A percentile compares a stretch with the other conserved stretches of the same genome.
phyloP scores from a whole-genome alignment of 2,113 vertebrate species.

The Oriolus oriolus region DNA sequence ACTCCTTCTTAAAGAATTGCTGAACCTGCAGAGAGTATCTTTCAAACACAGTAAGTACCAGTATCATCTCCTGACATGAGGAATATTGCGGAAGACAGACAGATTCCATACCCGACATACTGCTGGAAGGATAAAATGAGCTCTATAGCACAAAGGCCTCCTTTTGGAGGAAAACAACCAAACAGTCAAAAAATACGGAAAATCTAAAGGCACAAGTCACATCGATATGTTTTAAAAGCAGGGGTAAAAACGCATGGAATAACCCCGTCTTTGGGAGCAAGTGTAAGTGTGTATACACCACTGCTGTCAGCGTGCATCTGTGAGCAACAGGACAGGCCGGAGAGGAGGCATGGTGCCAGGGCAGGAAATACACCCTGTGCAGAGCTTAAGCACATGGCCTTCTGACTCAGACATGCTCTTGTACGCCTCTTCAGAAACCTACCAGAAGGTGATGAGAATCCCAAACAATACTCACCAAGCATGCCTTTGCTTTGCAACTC shows the following conservation, averaged over 20 bases:
- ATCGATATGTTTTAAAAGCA: not conserved
- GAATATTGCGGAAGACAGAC: not conserved
- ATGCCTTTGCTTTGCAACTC: not conserved
- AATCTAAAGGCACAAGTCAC: not conserved
- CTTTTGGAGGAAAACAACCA: not conserved
- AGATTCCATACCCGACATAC: not conserved
- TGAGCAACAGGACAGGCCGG: not conserved
- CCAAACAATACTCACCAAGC: not conserved
- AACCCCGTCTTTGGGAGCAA: not conserved
- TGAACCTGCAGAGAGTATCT: not conserved
- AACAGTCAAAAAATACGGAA: not conserved
- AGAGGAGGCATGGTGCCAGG: not conserved
- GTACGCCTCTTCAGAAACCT: not conserved
- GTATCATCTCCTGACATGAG: not conserved
- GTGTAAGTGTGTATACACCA: not conserved
- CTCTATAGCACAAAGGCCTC: not conserved
- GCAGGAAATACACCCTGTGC: not conserved
- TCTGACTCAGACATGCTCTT: not conserved
- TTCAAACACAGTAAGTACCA: not conserved
- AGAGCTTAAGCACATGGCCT: not conserved
- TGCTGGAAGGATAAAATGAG: slow-evolving; percentile 29
- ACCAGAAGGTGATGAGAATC: not conserved
- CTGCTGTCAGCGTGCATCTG: not conserved
- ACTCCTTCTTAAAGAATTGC: not conserved
- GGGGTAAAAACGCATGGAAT: not conserved